Percentiles rank a stretch among this genome's conserved stretches.
Evolutionary conservation across 2,888 invertebrate genomes (phyloP).

Genomic region (Heliconius ethilla): DNA sequence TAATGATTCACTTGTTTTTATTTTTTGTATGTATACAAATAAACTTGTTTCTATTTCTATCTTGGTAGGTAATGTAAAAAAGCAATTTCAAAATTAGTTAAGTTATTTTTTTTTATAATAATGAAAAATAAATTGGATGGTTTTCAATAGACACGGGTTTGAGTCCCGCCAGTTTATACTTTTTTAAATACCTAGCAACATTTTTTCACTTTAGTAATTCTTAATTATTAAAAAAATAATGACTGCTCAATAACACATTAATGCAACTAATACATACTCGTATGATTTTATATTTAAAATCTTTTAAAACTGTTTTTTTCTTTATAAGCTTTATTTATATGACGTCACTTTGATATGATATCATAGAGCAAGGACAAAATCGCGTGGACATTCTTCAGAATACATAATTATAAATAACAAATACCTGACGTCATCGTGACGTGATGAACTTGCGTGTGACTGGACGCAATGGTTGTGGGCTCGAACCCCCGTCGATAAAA

Average conservation of each 20-base stretch:
- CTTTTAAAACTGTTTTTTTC: neutral
- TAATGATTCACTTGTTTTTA: neutral
- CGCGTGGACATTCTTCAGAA: slow-evolving; percentile 9
- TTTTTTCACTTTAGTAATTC: too few species aligned
- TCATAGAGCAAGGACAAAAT: slow-evolving; percentile 22
- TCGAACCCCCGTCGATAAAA: too few species aligned
- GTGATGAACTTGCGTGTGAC: neutral
- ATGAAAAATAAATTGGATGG: too few species aligned
- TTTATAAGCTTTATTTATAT: slow-evolving; percentile 1
- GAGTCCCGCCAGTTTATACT: too few species aligned
- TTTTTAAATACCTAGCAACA: too few species aligned
- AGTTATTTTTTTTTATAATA: too few species aligned
- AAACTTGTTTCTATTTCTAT: too few species aligned
- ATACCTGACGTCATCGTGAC: neutral
- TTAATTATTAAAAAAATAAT: neutral
- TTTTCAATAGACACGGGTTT: neutral
- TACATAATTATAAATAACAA: slow-evolving; percentile 11
- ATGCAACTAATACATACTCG: neutral
- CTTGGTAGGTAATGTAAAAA: too few species aligned
- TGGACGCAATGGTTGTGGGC: too few species aligned
- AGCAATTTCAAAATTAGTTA: too few species aligned
- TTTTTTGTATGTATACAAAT: too few species aligned
- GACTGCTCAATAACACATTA: neutral
- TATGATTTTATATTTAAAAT: neutral
- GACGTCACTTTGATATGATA: slow-evolving; percentile 18